Conservation (phyloP, 2,797 vertebrate species). For the Geotria australis region DNA sequence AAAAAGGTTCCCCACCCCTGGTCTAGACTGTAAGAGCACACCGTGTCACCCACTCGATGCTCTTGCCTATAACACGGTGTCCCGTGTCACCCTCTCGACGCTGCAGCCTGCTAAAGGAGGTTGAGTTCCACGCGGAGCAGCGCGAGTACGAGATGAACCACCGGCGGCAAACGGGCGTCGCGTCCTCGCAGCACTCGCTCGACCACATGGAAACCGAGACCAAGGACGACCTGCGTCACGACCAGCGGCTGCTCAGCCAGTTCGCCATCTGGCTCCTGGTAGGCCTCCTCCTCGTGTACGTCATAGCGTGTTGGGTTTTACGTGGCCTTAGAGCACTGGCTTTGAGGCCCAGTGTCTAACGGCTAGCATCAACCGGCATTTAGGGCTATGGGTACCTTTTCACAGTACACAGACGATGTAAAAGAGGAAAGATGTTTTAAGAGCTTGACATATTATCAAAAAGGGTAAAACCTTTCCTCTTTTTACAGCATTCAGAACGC, state of each 20-base stretch:
- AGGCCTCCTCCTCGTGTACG: conserved; percentile 7
- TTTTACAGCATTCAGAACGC: no score
- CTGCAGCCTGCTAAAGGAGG: conserved; percentile 69
- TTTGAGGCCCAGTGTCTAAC: no score
- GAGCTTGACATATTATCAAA: no score
- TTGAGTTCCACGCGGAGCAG: conserved; percentile 84
- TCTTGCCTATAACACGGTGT: no score
- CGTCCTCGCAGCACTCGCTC: conserved; percentile 74
- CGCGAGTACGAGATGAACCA: conserved; percentile 70
- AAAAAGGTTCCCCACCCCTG: no score
- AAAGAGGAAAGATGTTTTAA: no score
- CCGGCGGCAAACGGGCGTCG: conserved; percentile 71
- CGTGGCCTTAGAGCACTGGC: not conserved
- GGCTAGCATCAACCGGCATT: no score
- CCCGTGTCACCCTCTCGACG: not conserved
- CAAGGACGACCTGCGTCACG: conserved; percentile 92
- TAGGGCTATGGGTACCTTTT: no score
- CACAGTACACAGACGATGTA: no score
- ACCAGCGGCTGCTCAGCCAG: conserved; percentile 84
- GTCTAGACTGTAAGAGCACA: no score
- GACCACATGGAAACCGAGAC: conserved; percentile 94
- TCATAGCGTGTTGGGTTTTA: not conserved
- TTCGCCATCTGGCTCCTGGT: conserved; percentile 99
- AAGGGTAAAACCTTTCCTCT: no score
- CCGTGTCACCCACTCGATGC: no score